phyloP scores from a whole-genome alignment of 2,113 vertebrate genomes.

The Dicrurus megarhynchus region DNA sequence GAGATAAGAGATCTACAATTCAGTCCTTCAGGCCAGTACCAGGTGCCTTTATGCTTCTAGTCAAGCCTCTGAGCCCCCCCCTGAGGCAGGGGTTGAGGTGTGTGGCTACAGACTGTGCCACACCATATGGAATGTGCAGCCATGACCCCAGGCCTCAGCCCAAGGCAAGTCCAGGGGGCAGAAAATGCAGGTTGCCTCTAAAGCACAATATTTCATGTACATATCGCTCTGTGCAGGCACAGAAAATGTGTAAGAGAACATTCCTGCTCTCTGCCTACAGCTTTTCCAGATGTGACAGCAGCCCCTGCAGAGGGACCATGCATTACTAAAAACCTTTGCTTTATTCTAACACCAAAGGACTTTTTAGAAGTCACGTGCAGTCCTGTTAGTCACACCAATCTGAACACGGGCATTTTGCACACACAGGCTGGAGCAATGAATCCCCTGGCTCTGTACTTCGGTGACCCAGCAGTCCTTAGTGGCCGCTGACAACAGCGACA shows the following conservation, averaged over 20 bases:
- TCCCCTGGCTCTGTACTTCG: background rate
- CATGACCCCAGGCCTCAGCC: background rate
- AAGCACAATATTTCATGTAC: background rate
- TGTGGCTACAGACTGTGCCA: background rate
- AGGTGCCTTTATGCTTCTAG: background rate
- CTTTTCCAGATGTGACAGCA: background rate
- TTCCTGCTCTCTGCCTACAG: background rate
- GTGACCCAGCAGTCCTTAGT: background rate
- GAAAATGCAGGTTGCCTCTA: background rate
- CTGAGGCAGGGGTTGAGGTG: background rate
- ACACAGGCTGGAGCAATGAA: background rate
- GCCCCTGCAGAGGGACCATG: background rate
- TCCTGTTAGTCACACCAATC: too few species aligned
- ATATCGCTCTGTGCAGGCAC: accelerated
- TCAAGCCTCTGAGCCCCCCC: background rate
- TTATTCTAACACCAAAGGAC: background rate
- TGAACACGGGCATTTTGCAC: background rate
- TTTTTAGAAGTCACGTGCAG: background rate
- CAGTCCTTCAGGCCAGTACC: background rate
- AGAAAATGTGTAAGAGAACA: background rate
- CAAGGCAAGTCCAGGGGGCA: background rate
- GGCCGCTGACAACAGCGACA: background rate
- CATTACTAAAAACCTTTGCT: background rate
- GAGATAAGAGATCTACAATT: background rate
- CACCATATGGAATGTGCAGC: accelerated